phyloP scores from a whole-genome alignment of 2,797 vertebrate genomes.

The Gymnoscopelus microlampas region DNA sequence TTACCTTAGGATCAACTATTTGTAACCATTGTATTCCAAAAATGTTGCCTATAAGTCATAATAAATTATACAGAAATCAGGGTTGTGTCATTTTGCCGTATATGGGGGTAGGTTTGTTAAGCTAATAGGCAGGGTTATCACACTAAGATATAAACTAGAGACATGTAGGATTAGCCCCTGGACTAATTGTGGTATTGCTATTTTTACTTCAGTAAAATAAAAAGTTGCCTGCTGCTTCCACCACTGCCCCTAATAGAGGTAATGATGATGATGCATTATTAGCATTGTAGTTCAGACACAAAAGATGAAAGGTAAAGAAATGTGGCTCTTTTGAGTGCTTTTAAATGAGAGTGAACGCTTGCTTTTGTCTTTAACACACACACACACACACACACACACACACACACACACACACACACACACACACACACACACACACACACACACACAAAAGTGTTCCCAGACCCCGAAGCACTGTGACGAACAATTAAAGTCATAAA shows the following conservation, averaged over 20 bases:
- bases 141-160: no score
- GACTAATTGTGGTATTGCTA: no score
- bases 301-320: constrained; percentile 6
- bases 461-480: constrained; percentile 65
- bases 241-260: constrained; percentile 43
- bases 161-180: no score
- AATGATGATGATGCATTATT: constrained; percentile 59
- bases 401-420: constrained; percentile 14
- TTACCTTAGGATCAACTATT: no score
- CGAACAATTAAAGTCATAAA: constrained; percentile 74
- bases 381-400: constrained; percentile 27
- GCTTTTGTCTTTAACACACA: constrained; percentile 36
- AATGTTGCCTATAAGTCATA: no score
- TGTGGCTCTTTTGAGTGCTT: not conserved
- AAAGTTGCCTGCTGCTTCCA: no score
- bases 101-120: no score
- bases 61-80: no score
- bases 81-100: no score
- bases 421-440: constrained; percentile 16
- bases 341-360: not conserved
- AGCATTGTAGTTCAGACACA: not conserved
- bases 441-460: constrained; percentile 58
- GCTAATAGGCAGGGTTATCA: no score
- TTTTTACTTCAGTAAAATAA: no score
- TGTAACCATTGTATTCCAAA: no score